Evolutionary conservation across 1,140 invertebrate genomes (phyloP).

Genomic region (Ptiloglossa arizonensis): DNA sequence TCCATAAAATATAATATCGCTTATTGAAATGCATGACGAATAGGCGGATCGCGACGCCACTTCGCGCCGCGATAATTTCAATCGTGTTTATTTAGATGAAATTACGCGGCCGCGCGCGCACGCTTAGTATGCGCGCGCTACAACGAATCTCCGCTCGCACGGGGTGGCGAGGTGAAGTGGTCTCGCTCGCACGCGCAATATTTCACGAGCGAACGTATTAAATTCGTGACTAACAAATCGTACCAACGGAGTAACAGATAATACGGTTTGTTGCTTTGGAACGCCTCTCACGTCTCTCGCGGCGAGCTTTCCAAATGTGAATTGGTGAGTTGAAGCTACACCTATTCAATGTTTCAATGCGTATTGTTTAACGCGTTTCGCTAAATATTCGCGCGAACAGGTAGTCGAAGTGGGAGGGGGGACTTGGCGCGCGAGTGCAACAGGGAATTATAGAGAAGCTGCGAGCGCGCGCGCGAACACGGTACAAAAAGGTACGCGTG

Average conservation of each 20-base stretch:
- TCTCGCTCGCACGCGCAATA: neutral
- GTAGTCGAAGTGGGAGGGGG: too few species aligned
- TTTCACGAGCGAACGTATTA: slow-evolving; percentile 47
- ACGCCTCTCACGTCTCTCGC: slow-evolving; percentile 23
- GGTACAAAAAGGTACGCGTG: too few species aligned
- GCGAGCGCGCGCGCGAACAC: too few species aligned
- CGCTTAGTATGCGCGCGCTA: slow-evolving; percentile 14
- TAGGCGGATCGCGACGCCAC: neutral
- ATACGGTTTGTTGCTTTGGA: neutral
- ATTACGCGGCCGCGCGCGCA: too few species aligned
- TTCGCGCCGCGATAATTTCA: slow-evolving; percentile 32
- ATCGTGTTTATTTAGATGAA: slow-evolving; percentile 34
- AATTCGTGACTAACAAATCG: slow-evolving; percentile 56
- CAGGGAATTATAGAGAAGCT: too few species aligned
- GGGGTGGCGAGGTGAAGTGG: too few species aligned
- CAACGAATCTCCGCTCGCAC: slow-evolving; percentile 30
- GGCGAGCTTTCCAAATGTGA: neutral
- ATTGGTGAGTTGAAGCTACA: neutral
- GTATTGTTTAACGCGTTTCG: too few species aligned
- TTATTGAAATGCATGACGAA: slow-evolving; percentile 4
- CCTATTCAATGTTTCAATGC: too few species aligned
- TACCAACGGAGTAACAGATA: neutral
- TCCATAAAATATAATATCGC: neutral
- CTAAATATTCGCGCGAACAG: too few species aligned
- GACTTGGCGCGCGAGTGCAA: too few species aligned